Evolutionary conservation across 1,140 invertebrate genomes (phyloP), one percentile per base, ranked within the genome.

Genomic region (Drosophila melanica): DNA sequence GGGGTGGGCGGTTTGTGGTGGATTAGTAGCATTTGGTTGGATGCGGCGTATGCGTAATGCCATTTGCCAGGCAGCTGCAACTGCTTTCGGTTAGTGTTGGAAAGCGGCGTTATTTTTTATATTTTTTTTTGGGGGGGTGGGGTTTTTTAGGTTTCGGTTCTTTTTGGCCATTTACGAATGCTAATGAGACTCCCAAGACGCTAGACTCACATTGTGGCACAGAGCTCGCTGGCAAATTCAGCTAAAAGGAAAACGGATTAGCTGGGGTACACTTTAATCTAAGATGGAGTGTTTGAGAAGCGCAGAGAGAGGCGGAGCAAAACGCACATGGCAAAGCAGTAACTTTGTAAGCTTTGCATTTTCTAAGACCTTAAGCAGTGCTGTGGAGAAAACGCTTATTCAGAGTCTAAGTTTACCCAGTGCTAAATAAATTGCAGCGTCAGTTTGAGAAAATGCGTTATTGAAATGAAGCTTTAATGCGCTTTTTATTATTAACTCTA

Each of bases 31-130:
- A 67, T n/a, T 68, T 55, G 45, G 53, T 57, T 50, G 12, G 12
- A 71, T 27, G 60, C 33, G 62, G 62, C 69, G 62, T 66, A 72
- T 72, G 62, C 45, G 69, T 72, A 72, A 72, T 72, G 16, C 53
- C 20, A 39, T 27, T 41, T 47, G 18, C 10, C 10, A 33, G 62
- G 33, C 5, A 27, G 16, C 30, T 47, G 14, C 33, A 39, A 10
- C 14, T 44, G 5, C 48, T 2, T 45, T 18, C 14, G 16, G 16
- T n/a, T 41, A 41, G 39, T 41, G 39, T 41, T 41, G 39, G 39
- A 5, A 41, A n/a, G 16, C 47, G 8, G 11, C 33, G 16, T 54
- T 14, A 23, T 27, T 44, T 44, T 65, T 20, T 27, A 10, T 27
- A 27, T 47, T 48, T 48, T 27, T 6, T n/a, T n/a, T n/a, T n/a